Conservation (phyloP, 2,888 invertebrate genomes). For the Leptinotarsa peninsularis region DNA sequence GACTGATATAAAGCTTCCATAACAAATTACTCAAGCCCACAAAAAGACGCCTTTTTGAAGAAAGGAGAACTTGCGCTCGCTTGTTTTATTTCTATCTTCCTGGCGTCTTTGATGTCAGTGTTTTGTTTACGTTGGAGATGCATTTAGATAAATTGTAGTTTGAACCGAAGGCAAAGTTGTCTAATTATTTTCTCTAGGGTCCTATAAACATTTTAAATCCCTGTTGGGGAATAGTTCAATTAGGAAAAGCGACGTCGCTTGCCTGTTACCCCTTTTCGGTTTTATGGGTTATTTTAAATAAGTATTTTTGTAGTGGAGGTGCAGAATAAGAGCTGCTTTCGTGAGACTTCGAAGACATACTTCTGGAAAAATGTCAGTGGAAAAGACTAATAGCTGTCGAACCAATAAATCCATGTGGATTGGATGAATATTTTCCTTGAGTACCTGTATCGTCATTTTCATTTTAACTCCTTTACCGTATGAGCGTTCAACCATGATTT, state of each 20-base stretch:
- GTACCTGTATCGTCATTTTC: too few species aligned
- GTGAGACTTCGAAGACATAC: too few species aligned
- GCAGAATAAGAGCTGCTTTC: not conserved
- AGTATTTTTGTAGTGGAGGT: not conserved
- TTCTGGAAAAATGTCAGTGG: too few species aligned
- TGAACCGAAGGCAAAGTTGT: conserved; percentile 29
- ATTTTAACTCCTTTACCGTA: too few species aligned
- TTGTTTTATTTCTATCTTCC: conserved; percentile 32
- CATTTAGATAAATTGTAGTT: conserved; percentile 38
- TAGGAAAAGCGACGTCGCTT: conserved; percentile 8
- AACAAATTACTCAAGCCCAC: conserved; percentile 18
- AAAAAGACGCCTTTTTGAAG: conserved; percentile 15
- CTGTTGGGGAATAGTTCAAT: conserved; percentile 13
- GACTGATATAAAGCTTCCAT: conserved; percentile 1
- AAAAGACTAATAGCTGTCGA: too few species aligned
- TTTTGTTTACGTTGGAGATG: conserved; percentile 37
- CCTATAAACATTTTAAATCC: conserved; percentile 17
- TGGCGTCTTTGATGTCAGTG: conserved; percentile 33
- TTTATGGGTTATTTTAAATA: not conserved
- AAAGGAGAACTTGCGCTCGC: conserved; percentile 25
- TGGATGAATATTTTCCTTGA: too few species aligned
- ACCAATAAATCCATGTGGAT: too few species aligned
- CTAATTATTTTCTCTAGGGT: conserved; percentile 31
- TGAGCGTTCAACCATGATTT: too few species aligned
- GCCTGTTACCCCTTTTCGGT: not conserved